Percentiles rank a stretch among this genome's conserved stretches.
These are phyloP conservation scores for Drosophila erecta DNA, from an alignment of 1,140 invertebrate species.

Conservation along the genomic window DNA sequence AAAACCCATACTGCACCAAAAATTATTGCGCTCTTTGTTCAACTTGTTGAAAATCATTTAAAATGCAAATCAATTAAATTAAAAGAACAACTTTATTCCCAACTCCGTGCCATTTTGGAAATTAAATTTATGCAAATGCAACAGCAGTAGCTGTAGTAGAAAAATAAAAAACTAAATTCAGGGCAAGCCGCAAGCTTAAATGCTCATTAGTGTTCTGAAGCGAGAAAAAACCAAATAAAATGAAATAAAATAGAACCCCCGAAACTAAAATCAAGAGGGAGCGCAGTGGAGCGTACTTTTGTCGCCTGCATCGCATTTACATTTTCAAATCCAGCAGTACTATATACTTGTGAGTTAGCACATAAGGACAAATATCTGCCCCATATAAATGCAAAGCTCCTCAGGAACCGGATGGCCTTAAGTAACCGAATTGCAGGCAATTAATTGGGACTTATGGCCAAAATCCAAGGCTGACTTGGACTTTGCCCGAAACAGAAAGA, in stretches of 20 bases:
- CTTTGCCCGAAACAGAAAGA: conserved; percentile 11
- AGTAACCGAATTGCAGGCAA: conserved; percentile 67
- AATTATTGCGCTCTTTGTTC: conserved; percentile 21
- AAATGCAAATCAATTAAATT: conserved; percentile 72
- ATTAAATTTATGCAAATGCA: conserved; percentile 80
- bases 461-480: conserved; percentile 21
- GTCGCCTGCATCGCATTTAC: conserved; percentile 64
- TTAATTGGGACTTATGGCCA: conserved; percentile 70
- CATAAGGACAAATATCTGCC: neutral
- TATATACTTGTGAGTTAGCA: neutral
- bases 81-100: conserved; percentile 49
- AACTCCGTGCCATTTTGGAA: conserved; percentile 38
- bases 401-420: conserved; percentile 30
- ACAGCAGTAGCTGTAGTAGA: conserved; percentile 29
- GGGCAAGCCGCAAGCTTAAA: conserved; percentile 61
- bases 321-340: conserved; percentile 29
- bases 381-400: conserved; percentile 68
- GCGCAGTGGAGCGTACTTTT: conserved; percentile 38
- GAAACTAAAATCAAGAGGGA: neutral
- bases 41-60: conserved; percentile 38
- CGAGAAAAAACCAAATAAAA: conserved; percentile 7
- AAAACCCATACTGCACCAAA: conserved; percentile 5
- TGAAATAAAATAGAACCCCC: conserved; percentile 7
- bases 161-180: conserved; percentile 10
- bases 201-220: conserved; percentile 63